These are phyloP conservation scores for Marasmarcha lunaedactyla DNA, from an alignment of 2,888 invertebrate genomes.

Conservation along the genomic window DNA sequence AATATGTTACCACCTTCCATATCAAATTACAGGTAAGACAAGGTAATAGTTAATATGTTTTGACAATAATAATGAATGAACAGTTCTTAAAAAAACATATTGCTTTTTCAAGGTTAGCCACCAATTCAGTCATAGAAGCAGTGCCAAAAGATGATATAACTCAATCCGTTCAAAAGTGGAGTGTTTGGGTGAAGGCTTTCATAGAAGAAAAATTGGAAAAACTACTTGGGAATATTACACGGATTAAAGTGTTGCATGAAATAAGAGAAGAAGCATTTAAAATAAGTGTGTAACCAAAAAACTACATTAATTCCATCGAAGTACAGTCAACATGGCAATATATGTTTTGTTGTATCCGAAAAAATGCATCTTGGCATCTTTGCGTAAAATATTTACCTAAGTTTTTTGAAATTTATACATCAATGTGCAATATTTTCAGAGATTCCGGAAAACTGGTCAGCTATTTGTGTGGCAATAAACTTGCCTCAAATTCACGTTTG, in stretches of 20 bases:
- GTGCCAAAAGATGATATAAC: slow-evolving; percentile 44
- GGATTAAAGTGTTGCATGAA: slow-evolving; percentile 78
- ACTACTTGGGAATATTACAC: slow-evolving; percentile 74
- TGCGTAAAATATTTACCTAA: too few species aligned
- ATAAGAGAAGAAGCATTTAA: slow-evolving; percentile 77
- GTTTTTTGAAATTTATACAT: too few species aligned
- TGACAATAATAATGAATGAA: too few species aligned
- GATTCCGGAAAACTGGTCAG: slow-evolving; percentile 73
- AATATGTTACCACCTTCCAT: slow-evolving; percentile 72
- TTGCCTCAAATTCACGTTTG: slow-evolving; percentile 74
- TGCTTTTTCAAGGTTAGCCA: slow-evolving; percentile 32
- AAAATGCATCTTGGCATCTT: too few species aligned
- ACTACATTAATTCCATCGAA: too few species aligned
- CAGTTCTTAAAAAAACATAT: too few species aligned
- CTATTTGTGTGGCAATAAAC: slow-evolving; percentile 71
- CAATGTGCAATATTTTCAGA: too few species aligned
- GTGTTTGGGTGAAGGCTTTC: slow-evolving; percentile 72
- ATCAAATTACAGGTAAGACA: slow-evolving; percentile 56
- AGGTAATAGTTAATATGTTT: too few species aligned
- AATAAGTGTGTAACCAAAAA: slow-evolving; percentile 36
- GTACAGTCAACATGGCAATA: too few species aligned
- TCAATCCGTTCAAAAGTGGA: slow-evolving; percentile 71
- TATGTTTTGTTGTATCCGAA: too few species aligned
- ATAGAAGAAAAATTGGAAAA: slow-evolving; percentile 69
- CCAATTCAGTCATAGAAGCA: slow-evolving; percentile 35